Base-by-base conservation (phyloP, 2,888 invertebrate genomes). In the Encarsia formosa region DNA sequence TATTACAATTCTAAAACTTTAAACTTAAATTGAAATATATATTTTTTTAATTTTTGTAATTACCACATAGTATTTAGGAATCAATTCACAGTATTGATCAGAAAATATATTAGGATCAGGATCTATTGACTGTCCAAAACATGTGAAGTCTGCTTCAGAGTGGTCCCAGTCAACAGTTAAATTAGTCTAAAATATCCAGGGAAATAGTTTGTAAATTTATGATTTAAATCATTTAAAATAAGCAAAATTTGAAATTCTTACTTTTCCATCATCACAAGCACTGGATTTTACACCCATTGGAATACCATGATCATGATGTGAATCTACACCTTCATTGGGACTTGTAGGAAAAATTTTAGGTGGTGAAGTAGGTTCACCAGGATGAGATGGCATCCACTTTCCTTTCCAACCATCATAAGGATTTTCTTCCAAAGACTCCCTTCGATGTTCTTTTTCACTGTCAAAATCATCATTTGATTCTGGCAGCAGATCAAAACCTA, bases 181-280 rank as follows among this genome's bases (percentile, higher is more conserved):
- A 61, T 82, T 79, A 11, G 76, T 77, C 85, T 85, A 64, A 37
- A 75, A 75, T 43, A 32, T 19, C 5, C 23, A 2, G n/a, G 38
- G 38, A 37, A 32, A 26, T 22, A 34, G 15, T 29, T 48, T 31
- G 9, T 37, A 20, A 49, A 67, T 69, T 52, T 52, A n/a, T n/a
- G 65, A 22, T 68, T n/a, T 31, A 43, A 20, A 42, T 23, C 16
- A 24, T 32, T 5, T 11, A 13, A 11, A 1, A 40, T 8, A 42
- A 26, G n/a, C 15, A 26, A 18, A 6, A 23, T 37, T n/a, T 40
- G 23, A 52, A 57, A 19, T 15, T 26, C 39, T 35, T 71, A 86
- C 86, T 72, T 81, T 78, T 41, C 79, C 87, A 75, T 87, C 81
- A 67, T 88, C 88, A 68, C 88, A 87, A 1, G 72, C 58, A 1